A percentile compares a stretch with the other conserved stretches of the same genome.
phyloP scores from a whole-genome alignment of 2,888 invertebrate genomes.

The Agrypnus murinus region DNA sequence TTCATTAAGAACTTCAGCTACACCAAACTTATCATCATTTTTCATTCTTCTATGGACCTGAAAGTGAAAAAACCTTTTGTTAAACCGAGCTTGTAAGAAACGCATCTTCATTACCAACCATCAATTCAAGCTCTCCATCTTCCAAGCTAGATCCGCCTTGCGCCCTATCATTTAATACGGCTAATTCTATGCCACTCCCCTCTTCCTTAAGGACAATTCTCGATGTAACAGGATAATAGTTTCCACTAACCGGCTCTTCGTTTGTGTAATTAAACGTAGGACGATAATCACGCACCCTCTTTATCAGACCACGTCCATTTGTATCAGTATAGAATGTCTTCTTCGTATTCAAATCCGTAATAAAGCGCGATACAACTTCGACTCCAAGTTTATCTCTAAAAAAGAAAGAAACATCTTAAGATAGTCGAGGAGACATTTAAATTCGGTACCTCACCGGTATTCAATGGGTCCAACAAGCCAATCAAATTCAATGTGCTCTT shows the following conservation, averaged over 20 bases:
- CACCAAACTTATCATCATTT: conserved; percentile 82
- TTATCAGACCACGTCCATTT: conserved; percentile 90
- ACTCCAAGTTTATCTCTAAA: conserved; percentile 78
- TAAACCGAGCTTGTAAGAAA: neutral
- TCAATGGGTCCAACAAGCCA: conserved; percentile 87
- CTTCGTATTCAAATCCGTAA: conserved; percentile 76
- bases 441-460: conserved; percentile 69
- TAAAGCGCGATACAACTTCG: conserved; percentile 85
- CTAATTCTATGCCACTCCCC: conserved; percentile 66
- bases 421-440: no score
- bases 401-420: conserved; percentile 49
- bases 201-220: conserved; percentile 80
- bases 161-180: conserved; percentile 81
- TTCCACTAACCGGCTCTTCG: conserved; percentile 83
- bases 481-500: conserved; percentile 78
- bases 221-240: conserved; percentile 94
- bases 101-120: no score
- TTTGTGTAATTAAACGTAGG: conserved; percentile 82
- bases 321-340: conserved; percentile 91
- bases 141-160: conserved; percentile 85
- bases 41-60: conserved; percentile 81
- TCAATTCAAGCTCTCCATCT: conserved; percentile 83
- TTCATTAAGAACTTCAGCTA: conserved; percentile 83
- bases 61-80: conserved; percentile 24
- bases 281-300: conserved; percentile 79